Evolutionary conservation across 2,797 vertebrate species (phyloP).

Genomic region (Siniperca undulata): DNA sequence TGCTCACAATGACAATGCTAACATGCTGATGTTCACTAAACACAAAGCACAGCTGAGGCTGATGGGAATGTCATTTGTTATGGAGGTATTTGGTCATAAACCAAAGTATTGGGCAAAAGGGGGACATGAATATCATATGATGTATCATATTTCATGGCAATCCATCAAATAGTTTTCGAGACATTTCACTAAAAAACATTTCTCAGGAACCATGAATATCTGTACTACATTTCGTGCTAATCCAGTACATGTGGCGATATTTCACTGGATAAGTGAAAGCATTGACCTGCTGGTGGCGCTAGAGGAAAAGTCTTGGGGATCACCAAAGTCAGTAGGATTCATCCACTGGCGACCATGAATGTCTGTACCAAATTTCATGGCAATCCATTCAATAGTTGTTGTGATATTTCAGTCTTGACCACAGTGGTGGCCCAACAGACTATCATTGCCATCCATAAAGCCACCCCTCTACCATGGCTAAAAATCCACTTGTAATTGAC

Average conservation of each 20-base stretch:
- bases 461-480: not conserved
- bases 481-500: not conserved
- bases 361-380: not conserved
- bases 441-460: not conserved
- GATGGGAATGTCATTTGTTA: no score
- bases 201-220: not conserved
- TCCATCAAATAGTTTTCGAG: not conserved
- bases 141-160: not conserved
- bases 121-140: not conserved
- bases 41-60: not conserved
- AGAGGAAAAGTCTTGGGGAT: not conserved
- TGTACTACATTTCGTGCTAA: not conserved
- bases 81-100: not conserved
- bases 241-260: not conserved
- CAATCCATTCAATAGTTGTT: not conserved
- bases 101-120: not conserved
- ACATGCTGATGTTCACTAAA: slow-evolving; percentile 3
- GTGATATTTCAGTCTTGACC: not conserved
- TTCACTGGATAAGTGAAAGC: not conserved
- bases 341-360: not conserved
- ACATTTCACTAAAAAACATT: not conserved
- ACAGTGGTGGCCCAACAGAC: not conserved
- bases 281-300: not conserved
- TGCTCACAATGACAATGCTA: not conserved
- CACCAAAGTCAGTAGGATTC: not conserved